Percentiles rank a stretch among this genome's conserved stretches.
phyloP scores from a whole-genome alignment of 2,797 vertebrate species.

The Fistularia tabacaria region DNA sequence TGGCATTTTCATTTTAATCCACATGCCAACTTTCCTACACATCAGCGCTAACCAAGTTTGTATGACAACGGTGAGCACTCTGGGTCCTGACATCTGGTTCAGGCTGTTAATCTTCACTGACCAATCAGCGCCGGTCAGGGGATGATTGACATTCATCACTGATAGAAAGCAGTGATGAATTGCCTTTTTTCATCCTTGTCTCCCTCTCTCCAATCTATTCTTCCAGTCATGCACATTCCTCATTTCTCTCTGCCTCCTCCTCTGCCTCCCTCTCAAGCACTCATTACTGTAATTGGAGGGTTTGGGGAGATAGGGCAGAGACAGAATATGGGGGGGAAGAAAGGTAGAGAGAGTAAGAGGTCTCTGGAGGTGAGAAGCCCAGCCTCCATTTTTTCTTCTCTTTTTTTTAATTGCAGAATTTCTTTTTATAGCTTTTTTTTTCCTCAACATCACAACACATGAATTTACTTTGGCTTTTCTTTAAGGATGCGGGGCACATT shows the following conservation, averaged over 20 bases:
- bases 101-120: constrained; percentile 60
- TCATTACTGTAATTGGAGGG: constrained; percentile 81
- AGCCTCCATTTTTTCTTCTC: constrained; percentile 30
- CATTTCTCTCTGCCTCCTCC: constrained; percentile 40
- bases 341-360: constrained; percentile 30
- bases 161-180: constrained; percentile 57
- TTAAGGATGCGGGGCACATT: constrained; percentile 39
- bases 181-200: constrained; percentile 21
- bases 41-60: constrained; percentile 34
- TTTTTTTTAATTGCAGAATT: constrained; percentile 5
- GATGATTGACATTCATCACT: constrained; percentile 56
- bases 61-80: constrained; percentile 39
- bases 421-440: constrained; percentile 28
- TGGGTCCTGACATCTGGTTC: constrained; percentile 53
- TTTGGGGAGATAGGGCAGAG: constrained; percentile 58
- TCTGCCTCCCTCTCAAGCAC: constrained; percentile 60
- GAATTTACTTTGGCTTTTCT: constrained; percentile 49
- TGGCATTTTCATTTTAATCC: constrained; percentile 50
- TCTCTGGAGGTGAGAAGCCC: constrained; percentile 60
- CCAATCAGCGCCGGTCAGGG: constrained; percentile 50
- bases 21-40: constrained; percentile 35
- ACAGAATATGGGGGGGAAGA: constrained; percentile 31
- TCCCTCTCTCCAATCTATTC: constrained; percentile 33
- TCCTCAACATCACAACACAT: constrained; percentile 42
- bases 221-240: constrained; percentile 59